phyloP scores from a whole-genome alignment of 2,797 vertebrate species.

The Coregonus sp. region DNA sequence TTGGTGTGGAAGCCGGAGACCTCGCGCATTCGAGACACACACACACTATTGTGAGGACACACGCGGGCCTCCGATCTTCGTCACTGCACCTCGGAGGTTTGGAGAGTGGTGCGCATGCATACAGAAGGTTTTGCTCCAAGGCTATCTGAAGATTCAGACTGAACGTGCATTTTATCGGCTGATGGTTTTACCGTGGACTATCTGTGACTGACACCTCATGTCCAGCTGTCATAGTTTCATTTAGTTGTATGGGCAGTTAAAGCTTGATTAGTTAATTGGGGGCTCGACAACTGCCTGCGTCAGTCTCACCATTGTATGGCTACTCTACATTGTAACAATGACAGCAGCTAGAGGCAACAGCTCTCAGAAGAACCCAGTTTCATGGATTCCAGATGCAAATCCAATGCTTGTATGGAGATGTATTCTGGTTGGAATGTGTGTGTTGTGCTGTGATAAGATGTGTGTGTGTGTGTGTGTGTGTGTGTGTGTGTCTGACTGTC shows the following conservation, averaged over 20 bases:
- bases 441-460: background rate
- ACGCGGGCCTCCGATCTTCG: background rate
- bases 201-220: too few relatives aligned
- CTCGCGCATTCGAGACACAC: conserved; percentile 10
- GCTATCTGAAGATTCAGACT: background rate
- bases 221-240: too few relatives aligned
- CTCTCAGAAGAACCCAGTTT: background rate
- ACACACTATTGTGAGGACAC: background rate
- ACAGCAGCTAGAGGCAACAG: background rate
- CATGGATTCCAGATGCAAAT: conserved; percentile 47
- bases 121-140: background rate
- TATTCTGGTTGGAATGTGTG: conserved; percentile 41
- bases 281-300: too few relatives aligned
- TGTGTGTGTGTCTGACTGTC: background rate
- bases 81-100: background rate
- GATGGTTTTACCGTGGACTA: background rate
- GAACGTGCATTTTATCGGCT: background rate
- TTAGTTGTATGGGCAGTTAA: too few relatives aligned
- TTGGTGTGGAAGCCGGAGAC: conserved; percentile 23
- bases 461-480: background rate
- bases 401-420: conserved; percentile 59
- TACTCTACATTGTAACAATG: too few relatives aligned
- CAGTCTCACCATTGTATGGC: too few relatives aligned
- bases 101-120: background rate
- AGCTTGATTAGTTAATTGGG: too few relatives aligned